Evolutionary conservation across 2,888 invertebrate species (phyloP), one percentile per base, ranked within the genome.

Genomic region (Melanargia galathea): DNA sequence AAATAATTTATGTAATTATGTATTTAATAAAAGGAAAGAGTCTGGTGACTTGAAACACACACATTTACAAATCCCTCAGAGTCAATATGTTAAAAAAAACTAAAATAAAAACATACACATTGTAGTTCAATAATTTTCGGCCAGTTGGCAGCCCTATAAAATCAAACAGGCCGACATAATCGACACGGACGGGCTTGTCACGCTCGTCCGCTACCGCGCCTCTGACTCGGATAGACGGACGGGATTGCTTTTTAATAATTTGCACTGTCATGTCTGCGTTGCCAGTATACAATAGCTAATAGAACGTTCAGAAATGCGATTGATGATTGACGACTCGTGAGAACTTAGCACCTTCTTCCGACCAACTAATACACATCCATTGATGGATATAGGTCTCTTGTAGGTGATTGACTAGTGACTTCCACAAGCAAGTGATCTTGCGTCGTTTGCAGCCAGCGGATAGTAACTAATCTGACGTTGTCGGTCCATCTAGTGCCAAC

Each of bases 81-180:
- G n/a, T n/a, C n/a, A n/a, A n/a, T n/a, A n/a, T n/a, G n/a, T n/a
- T n/a, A n/a, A n/a, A n/a, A n/a, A n/a, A n/a, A n/a, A n/a, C n/a
- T 26, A 26, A 26, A 26, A 26, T 5, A 26, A 26, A 26, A 26
- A 26, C 6, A 13, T n/a, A 4, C 2, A 11, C 5, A 38, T 38
- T 38, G 1, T 35, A 13, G 3, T 35, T 38, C 13, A 2, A 1
- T 33, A 2, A 10, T 1, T 33, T 33, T 33, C 30, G 8, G 49
- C 13, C 18, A 5, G 51, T 20, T 51, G 69, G n/a, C 71, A 76
- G 38, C 73, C 74, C 74, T 75, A 66, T 18, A 10, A 56, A 62
- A 71, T 76, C 73, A 76, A 76, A 75, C 55, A 68, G 66, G 73
- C 70, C 75, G 75, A 56, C 56, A 30, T 56, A 56, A 56, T 71